These are phyloP conservation scores for Anarhynchus alexandrinus DNA, from an alignment of 2,113 vertebrate species.

Conservation along the genomic window DNA sequence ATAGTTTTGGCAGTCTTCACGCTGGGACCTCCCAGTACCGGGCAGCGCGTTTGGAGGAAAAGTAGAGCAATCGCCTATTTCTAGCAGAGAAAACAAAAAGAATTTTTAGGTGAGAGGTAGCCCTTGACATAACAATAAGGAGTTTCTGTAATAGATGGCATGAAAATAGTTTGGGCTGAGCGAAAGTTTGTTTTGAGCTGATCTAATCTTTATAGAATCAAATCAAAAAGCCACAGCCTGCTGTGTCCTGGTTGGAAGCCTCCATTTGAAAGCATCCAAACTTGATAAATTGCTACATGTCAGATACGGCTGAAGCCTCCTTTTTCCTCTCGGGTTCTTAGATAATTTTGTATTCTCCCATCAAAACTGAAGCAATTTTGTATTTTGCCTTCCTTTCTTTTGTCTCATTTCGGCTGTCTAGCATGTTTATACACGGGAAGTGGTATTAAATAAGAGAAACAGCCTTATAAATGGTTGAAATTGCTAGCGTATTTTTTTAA, in stretches of 20 bases:
- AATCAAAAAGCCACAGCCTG: neutral
- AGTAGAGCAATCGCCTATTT: neutral
- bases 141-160: neutral
- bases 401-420: neutral
- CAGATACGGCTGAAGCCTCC: neutral
- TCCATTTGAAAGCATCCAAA: neutral
- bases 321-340: neutral
- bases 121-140: neutral
- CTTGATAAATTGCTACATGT: neutral
- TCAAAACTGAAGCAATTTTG: neutral
- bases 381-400: neutral
- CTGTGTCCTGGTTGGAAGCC: neutral
- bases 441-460: neutral
- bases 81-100: neutral
- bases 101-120: neutral
- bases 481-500: neutral
- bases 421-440: neutral
- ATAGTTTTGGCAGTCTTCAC: neutral
- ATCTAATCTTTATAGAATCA: neutral
- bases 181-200: neutral
- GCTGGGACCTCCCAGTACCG: fast-evolving
- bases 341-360: neutral
- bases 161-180: neutral
- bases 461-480: neutral
- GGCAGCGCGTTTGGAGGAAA: neutral